These are phyloP conservation scores for Rhinogobio ventralis DNA, from an alignment of 2,797 vertebrate species.

Conservation along the genomic window DNA sequence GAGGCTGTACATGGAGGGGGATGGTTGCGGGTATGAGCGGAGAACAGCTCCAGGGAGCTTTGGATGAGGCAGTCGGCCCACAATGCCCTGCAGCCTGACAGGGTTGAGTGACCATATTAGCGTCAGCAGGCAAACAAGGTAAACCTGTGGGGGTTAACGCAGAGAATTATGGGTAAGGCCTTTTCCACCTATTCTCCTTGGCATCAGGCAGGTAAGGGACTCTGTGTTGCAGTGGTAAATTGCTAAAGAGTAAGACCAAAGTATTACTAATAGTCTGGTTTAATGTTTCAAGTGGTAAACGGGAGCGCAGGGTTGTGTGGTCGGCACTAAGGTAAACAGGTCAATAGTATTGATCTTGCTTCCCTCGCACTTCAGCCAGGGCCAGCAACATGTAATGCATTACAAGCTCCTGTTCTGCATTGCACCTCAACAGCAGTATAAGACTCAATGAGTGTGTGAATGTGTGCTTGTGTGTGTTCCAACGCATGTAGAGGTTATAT, in stretches of 20 bases:
- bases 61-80: conserved; percentile 68
- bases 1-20: conserved; percentile 9
- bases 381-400: conserved; percentile 79
- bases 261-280: conserved; percentile 86
- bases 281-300: conserved; percentile 85
- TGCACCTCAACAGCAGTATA: conserved; percentile 60
- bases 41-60: conserved; percentile 55
- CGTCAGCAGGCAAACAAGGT: conserved; percentile 70
- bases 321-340: conserved; percentile 84
- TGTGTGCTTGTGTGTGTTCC: conserved; percentile 17
- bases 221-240: conserved; percentile 67
- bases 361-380: conserved; percentile 71
- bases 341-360: conserved; percentile 86
- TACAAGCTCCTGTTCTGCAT: conserved; percentile 74
- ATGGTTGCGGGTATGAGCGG: conserved; percentile 48
- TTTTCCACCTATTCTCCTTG: conserved; percentile 59
- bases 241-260: conserved; percentile 77
- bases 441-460: conserved; percentile 33
- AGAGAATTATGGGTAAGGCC: conserved; percentile 73
- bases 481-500: not conserved
- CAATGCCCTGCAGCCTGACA: conserved; percentile 80
- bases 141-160: conserved; percentile 74
- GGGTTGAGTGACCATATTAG: conserved; percentile 82
- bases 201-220: conserved; percentile 47
- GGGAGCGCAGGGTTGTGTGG: conserved; percentile 70